phyloP scores from a whole-genome alignment of 1,140 invertebrate species.

The Dendroctonus ponderosae region DNA sequence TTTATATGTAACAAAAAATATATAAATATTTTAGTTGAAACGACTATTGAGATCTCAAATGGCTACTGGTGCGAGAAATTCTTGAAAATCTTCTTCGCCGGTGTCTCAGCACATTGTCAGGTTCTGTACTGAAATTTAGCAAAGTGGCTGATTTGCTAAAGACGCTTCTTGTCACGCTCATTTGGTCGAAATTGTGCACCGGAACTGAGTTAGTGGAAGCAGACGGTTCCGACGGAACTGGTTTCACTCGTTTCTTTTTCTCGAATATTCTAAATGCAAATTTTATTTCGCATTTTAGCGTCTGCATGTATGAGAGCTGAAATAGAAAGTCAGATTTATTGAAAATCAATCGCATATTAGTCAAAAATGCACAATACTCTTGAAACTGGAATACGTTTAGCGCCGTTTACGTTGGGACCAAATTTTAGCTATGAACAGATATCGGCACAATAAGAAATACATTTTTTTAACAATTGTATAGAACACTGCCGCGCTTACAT shows the following conservation, averaged over 20 bases:
- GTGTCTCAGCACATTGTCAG: too few species aligned
- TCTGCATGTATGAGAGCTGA: constrained; percentile 63
- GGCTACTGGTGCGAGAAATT: too few species aligned
- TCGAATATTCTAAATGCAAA: constrained; percentile 65
- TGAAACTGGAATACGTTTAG: too few species aligned
- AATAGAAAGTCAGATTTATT: constrained; percentile 25
- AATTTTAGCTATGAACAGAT: too few species aligned
- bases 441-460: too few species aligned
- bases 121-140: constrained; percentile 3
- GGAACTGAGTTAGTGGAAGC: constrained; percentile 11
- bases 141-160: constrained; percentile 18
- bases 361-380: neutral
- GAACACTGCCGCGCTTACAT: too few species aligned
- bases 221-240: constrained; percentile 31
- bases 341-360: neutral
- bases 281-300: constrained; percentile 61
- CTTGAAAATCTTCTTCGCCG: too few species aligned
- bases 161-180: constrained; percentile 15
- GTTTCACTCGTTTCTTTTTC: constrained; percentile 61
- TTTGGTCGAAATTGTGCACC: constrained; percentile 1
- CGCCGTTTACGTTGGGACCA: too few species aligned
- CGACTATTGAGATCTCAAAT: too few species aligned
- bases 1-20: too few species aligned
- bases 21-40: too few species aligned
- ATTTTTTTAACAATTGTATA: too few species aligned